Evolutionary conservation across 2,113 vertebrate genomes (phyloP).

Genomic region (Maccullochella peelii): DNA sequence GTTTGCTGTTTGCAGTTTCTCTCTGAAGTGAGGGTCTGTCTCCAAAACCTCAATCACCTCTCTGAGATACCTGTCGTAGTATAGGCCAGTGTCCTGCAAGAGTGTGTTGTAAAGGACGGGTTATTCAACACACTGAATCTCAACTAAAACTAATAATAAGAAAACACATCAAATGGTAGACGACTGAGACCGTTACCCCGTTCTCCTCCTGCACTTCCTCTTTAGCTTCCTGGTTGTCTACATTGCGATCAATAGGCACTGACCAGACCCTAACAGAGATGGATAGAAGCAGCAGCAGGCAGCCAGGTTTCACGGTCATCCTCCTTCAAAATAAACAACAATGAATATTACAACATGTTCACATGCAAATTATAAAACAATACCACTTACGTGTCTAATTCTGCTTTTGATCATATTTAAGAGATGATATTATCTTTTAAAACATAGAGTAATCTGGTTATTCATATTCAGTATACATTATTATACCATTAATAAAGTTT

Average conservation of each 20-base stretch:
- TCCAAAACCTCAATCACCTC: constrained; percentile 94
- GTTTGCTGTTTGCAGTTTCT: constrained; percentile 92
- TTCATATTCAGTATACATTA: not conserved
- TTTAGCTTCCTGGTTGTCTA: constrained; percentile 57
- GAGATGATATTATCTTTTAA: not conserved
- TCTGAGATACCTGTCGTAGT: constrained; percentile 92
- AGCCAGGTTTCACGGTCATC: constrained; percentile 68
- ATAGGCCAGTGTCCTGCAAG: constrained; percentile 90
- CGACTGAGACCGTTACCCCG: constrained; percentile 57
- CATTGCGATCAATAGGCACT: constrained; percentile 82
- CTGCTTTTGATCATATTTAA: not conserved
- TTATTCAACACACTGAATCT: not conserved
- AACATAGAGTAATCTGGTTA: not conserved
- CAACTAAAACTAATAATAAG: too few relatives aligned
- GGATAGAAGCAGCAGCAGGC: constrained; percentile 77
- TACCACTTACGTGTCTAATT: not conserved
- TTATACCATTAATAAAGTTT: too few relatives aligned
- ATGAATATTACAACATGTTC: too few relatives aligned
- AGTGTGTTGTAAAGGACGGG: not conserved
- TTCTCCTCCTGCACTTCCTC: constrained; percentile 81
- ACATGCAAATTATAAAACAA: not conserved
- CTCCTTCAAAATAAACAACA: constrained; percentile 37
- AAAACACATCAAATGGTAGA: not conserved
- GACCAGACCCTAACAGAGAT: constrained; percentile 71
- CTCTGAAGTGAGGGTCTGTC: constrained; percentile 92